phyloP scores from a whole-genome alignment of 1,140 invertebrate species.

The Neocloeon triangulifer region DNA sequence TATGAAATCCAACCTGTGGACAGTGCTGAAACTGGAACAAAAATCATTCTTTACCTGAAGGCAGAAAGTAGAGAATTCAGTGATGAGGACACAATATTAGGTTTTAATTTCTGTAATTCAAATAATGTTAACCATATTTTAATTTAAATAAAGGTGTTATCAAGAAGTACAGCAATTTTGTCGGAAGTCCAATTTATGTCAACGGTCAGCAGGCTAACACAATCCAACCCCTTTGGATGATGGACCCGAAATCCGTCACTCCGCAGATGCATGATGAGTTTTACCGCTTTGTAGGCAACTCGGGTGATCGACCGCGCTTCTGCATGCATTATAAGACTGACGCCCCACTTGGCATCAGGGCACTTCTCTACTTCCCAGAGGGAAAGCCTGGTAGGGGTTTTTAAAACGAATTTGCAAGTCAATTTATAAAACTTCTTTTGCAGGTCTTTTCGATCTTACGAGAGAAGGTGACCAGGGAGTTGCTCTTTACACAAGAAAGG shows the following conservation, averaged over 20 bases:
- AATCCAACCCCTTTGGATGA: slow-evolving; percentile 80
- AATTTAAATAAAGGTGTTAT: slow-evolving; percentile 44
- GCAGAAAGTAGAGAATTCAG: slow-evolving; percentile 68
- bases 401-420: too few species aligned
- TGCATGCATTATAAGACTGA: slow-evolving; percentile 69
- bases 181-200: slow-evolving; percentile 74
- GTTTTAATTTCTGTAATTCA: too few species aligned
- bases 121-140: too few species aligned
- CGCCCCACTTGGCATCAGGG: slow-evolving; percentile 73
- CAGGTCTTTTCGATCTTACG: slow-evolving; percentile 67
- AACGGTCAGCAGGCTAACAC: slow-evolving; percentile 73
- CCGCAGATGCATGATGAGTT: slow-evolving; percentile 76
- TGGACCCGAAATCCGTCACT: slow-evolving; percentile 72
- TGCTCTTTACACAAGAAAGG: slow-evolving; percentile 71
- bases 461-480: slow-evolving; percentile 61
- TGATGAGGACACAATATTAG: slow-evolving; percentile 61
- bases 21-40: slow-evolving; percentile 68
- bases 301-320: slow-evolving; percentile 65
- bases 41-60: slow-evolving; percentile 80
- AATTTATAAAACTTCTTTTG: slow-evolving; percentile 6
- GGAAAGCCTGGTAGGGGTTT: slow-evolving; percentile 49
- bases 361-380: slow-evolving; percentile 83
- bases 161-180: slow-evolving; percentile 93
- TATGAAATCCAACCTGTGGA: slow-evolving; percentile 77
- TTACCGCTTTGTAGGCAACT: slow-evolving; percentile 64